Base-by-base conservation (phyloP, 2,797 vertebrate species). In the Tapera naevia region DNA sequence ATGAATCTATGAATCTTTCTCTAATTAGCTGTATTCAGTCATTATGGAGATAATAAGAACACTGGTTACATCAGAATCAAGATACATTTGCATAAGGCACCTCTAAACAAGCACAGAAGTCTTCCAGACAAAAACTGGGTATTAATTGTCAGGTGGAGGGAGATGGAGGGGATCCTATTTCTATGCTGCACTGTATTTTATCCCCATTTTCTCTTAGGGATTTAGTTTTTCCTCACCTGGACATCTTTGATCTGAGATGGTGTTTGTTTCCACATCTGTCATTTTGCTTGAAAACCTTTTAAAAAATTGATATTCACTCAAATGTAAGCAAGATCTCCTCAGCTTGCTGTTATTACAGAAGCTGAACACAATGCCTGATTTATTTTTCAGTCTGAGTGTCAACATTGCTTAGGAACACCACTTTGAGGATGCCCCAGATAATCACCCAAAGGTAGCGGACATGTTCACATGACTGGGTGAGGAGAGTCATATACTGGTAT, bases 21-120 rank as follows among this genome's bases (percentile, higher is more conserved):
- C 48, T 73, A 91, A 91, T 91, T 81, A 90, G 46, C 37, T 41
- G 37, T 30, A 86, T 45, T 81, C 48, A 53, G 37, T 70, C 66
- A 88, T 73, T 80, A 60, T 9, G 43, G 58, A 85, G 80, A 84
- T 88, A 95, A 95, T 90, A 83, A 95, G 80, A 87, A 84, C 43
- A 65, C 9, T 61, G 32, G 33, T 48, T 90, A 60, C 18, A 58
- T 56, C 62, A 60, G 58, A 60, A 75, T 57, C 8, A 17, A 84
- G 43, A 84, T 18, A 48, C 2, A 64, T 84, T 75, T 91, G 28
- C 56, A 60, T 81, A 86, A 84, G 80, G 82, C 18, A 64, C 27
- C 14, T 90, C 66, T 54, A 95, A 92, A 90, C 24, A 86, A 84
- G 51, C 11, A 62, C 22, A 56, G 37, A 76, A 71, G 2, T 51